These are phyloP conservation scores for Xiphophorus maculatus DNA, from an alignment of 2,113 vertebrate species.

Conservation along the genomic window DNA sequence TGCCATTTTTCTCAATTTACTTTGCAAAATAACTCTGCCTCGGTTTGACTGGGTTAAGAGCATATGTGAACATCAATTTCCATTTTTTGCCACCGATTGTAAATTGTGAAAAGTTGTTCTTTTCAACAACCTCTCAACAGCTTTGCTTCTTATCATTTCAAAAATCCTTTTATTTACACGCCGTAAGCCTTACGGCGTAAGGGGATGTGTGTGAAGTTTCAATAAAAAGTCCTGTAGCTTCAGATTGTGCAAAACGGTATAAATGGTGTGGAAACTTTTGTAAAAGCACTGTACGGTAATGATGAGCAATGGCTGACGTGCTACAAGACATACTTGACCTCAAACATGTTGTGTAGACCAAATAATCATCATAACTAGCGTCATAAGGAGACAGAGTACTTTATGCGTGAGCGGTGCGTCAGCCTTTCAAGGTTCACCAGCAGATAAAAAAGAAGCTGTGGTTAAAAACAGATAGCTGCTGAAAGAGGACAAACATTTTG, in stretches of 20 bases:
- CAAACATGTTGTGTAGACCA: not conserved
- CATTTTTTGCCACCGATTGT: not conserved
- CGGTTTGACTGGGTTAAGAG: not conserved
- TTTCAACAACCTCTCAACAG: too few relatives aligned
- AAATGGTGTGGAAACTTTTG: not conserved
- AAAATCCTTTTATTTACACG: too few relatives aligned
- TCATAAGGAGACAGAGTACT: not conserved
- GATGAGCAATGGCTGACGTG: not conserved
- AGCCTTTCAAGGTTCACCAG: conserved; percentile 17
- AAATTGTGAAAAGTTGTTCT: not conserved
- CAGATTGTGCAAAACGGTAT: not conserved
- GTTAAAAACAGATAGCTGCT: conserved; percentile 30
- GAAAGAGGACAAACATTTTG: conserved; percentile 40
- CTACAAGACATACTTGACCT: not conserved
- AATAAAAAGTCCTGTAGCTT: too few relatives aligned
- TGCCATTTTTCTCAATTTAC: not conserved
- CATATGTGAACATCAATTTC: not conserved
- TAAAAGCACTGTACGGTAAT: not conserved
- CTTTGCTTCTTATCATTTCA: too few relatives aligned
- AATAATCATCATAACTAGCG: not conserved
- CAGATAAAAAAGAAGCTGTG: conserved; percentile 35
- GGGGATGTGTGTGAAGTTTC: too few relatives aligned
- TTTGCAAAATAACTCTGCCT: not conserved
- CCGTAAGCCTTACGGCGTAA: too few relatives aligned
- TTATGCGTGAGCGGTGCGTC: conserved; percentile 8